Conservation (phyloP, 2,888 invertebrate genomes). For the Hypomecis atomaria region DNA sequence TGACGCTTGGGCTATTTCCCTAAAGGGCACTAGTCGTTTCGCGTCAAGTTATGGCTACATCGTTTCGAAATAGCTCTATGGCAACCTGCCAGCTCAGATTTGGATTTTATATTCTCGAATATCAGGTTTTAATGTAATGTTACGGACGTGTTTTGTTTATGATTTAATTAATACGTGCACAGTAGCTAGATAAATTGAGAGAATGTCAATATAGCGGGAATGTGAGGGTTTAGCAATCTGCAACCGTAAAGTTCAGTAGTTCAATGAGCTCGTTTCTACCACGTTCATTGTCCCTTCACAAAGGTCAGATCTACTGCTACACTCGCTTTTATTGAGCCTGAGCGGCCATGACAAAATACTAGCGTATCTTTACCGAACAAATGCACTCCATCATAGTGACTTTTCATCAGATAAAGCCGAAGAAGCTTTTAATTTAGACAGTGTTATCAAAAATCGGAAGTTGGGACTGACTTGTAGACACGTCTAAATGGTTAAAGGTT, state of each 20-base stretch:
- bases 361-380: constrained; percentile 19
- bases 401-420: constrained; percentile 26
- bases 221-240: constrained; percentile 66
- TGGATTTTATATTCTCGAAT: constrained; percentile 35
- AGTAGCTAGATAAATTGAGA: constrained; percentile 16
- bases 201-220: constrained; percentile 57
- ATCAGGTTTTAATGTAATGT: constrained; percentile 38
- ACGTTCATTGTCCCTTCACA: constrained; percentile 69
- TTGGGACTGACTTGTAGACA: constrained; percentile 14
- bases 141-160: constrained; percentile 18
- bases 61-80: constrained; percentile 40
- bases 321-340: constrained; percentile 41
- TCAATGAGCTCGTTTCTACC: constrained; percentile 68
- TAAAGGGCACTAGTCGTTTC: constrained; percentile 44
- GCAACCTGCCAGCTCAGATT: constrained; percentile 42
- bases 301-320: constrained; percentile 68
- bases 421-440: constrained; percentile 14
- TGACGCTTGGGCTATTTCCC: constrained; percentile 40
- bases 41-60: constrained; percentile 42
- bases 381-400: constrained; percentile 26
- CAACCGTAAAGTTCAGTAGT: constrained; percentile 76
- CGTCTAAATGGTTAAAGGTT: constrained; percentile 5
- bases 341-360: constrained; percentile 36
- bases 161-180: constrained; percentile 15
- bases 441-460: constrained; percentile 18